Conservation (phyloP, 2,797 vertebrate species). For the Mus caroli region DNA sequence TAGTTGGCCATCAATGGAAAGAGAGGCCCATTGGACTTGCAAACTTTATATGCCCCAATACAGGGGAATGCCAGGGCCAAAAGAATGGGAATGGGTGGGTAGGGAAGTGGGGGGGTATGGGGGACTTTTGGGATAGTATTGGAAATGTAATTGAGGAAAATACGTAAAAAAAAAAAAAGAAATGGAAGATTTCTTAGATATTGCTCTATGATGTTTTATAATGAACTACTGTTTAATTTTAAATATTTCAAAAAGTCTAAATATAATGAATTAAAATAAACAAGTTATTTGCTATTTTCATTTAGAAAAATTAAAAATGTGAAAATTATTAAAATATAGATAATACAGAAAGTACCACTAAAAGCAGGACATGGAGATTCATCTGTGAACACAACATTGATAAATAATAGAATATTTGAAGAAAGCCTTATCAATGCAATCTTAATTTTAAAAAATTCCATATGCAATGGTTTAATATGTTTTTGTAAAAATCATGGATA, state of each 20-base stretch:
- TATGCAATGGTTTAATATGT: neutral
- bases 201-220: neutral
- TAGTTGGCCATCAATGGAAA: too few species aligned
- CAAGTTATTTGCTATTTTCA: neutral
- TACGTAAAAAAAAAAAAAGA: too few species aligned
- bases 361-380: neutral
- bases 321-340: neutral
- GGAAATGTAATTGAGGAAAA: too few species aligned
- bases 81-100: too few species aligned
- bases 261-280: constrained; percentile 27
- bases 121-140: too few species aligned
- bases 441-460: neutral
- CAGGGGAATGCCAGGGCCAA: too few species aligned
- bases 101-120: too few species aligned
- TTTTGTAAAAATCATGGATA: neutral
- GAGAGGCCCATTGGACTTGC: too few species aligned
- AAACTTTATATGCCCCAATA: too few species aligned
- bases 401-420: neutral
- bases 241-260: constrained; percentile 22
- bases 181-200: neutral
- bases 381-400: neutral
- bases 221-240: neutral
- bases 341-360: neutral
- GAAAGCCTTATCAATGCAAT: neutral
- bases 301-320: constrained; percentile 28